A percentile compares a stretch with the other conserved stretches of the same genome.
These are phyloP conservation scores for Beris chalybata DNA, from an alignment of 2,888 invertebrate genomes.

Conservation along the genomic window DNA sequence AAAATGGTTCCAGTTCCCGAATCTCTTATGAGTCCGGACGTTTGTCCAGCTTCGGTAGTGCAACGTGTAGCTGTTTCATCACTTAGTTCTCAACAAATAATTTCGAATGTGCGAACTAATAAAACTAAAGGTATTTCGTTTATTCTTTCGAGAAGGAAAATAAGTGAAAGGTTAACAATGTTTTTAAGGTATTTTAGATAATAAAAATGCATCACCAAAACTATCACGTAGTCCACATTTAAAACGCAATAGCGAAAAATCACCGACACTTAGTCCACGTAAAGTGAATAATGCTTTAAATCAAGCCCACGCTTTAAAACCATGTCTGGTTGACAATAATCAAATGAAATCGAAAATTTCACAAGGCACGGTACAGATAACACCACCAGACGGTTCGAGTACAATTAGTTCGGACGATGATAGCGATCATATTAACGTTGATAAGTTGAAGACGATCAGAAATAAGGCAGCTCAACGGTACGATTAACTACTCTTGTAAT, in stretches of 20 bases:
- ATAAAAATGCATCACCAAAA: constrained; percentile 54
- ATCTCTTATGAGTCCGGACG: constrained; percentile 81
- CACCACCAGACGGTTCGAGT: constrained; percentile 50
- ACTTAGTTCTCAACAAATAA: constrained; percentile 49
- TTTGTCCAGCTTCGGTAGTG: constrained; percentile 53
- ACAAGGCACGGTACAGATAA: constrained; percentile 47
- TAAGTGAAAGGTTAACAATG: background rate
- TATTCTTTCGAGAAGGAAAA: background rate
- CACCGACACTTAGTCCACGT: constrained; percentile 52
- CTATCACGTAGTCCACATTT: constrained; percentile 49
- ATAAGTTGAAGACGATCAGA: constrained; percentile 67
- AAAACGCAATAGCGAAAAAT: constrained; percentile 46
- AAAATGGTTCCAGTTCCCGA: constrained; percentile 88
- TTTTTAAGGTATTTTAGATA: constrained; percentile 43
- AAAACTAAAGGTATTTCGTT: constrained; percentile 44
- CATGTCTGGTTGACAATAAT: constrained; percentile 40
- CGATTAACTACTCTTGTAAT: background rate
- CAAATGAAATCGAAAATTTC: constrained; percentile 44
- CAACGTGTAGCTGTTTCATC: constrained; percentile 50
- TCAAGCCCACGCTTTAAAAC: constrained; percentile 32
- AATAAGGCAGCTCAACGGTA: constrained; percentile 62
- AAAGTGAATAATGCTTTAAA: constrained; percentile 41
- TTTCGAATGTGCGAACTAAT: constrained; percentile 46
- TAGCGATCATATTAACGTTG: constrained; percentile 65
- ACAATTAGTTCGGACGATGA: constrained; percentile 63